Percentiles rank a stretch among this genome's conserved stretches.
Conservation (phyloP, 2,797 vertebrate genomes). For the Luscinia luscinia region DNA sequence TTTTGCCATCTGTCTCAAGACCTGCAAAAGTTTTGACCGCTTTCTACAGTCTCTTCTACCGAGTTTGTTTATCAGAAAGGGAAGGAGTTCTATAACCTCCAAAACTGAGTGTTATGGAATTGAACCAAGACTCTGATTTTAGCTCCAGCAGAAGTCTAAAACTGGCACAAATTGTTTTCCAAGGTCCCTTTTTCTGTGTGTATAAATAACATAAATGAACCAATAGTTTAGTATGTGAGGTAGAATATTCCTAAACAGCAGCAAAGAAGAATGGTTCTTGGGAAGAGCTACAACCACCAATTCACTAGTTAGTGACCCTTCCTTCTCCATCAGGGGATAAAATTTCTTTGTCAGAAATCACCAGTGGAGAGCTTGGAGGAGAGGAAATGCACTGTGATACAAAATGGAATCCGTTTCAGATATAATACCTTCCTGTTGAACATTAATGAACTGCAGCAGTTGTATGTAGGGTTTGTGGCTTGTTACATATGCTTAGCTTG, state of each 20-base stretch:
- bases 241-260: neutral
- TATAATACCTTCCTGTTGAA: neutral
- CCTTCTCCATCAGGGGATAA: neutral
- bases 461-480: neutral
- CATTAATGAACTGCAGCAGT: neutral
- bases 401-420: neutral
- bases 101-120: neutral
- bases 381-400: neutral
- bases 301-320: neutral
- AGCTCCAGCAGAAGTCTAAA: neutral
- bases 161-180: neutral
- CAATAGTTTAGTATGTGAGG: neutral
- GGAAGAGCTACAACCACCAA: rapidly evolving
- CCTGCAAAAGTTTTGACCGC: neutral
- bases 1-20: neutral
- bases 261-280: neutral
- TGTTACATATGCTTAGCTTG: neutral
- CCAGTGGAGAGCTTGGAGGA: neutral
- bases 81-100: neutral
- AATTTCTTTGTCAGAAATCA: neutral
- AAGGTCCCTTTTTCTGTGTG: neutral
- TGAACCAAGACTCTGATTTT: neutral
- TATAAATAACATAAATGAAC: neutral
- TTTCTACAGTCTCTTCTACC: neutral
- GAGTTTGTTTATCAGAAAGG: neutral